Percentiles rank a stretch among this genome's conserved stretches.
phyloP scores from a whole-genome alignment of 2,888 invertebrate genomes.

The Mythimna pallens region DNA sequence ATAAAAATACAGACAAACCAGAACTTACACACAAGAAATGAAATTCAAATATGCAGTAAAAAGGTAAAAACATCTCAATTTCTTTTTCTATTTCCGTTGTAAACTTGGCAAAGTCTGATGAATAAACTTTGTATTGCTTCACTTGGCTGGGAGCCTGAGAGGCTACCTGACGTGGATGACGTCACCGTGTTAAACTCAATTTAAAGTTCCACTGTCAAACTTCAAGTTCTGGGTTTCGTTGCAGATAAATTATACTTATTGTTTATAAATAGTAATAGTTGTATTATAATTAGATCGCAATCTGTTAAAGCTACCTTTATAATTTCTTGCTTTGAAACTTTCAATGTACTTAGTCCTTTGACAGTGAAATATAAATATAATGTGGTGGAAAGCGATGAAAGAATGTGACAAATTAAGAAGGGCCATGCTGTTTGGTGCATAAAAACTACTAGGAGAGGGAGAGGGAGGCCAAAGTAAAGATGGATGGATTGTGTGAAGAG shows the following conservation, averaged over 20 bases:
- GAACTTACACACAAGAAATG: background rate
- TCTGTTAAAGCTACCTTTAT: background rate
- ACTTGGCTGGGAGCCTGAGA: slow-evolving; percentile 35
- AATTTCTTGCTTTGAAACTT: no score
- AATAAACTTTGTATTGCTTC: slow-evolving; percentile 65
- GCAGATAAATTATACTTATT: slow-evolving; percentile 28
- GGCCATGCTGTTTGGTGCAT: no score
- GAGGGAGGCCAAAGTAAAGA: no score
- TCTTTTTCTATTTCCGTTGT: slow-evolving; percentile 41
- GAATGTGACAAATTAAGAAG: no score
- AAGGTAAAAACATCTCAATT: slow-evolving; percentile 22
- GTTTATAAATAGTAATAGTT: background rate
- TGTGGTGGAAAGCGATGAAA: no score
- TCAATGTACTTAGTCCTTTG: no score
- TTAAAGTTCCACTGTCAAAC: slow-evolving; percentile 63
- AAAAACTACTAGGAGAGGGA: no score
- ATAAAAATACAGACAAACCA: background rate
- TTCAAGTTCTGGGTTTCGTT: slow-evolving; percentile 38
- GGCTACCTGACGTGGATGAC: slow-evolving; percentile 57
- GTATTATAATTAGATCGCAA: slow-evolving; percentile 5
- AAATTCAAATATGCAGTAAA: slow-evolving; percentile 7
- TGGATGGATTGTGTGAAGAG: no score
- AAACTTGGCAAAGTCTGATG: slow-evolving; percentile 58
- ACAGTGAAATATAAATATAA: no score
- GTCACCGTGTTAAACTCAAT: slow-evolving; percentile 64